A percentile compares a stretch with the other conserved stretches of the same genome.
These are phyloP conservation scores for Frankliniella fusca DNA, from an alignment of 2,888 invertebrate genomes.

Conservation along the genomic window DNA sequence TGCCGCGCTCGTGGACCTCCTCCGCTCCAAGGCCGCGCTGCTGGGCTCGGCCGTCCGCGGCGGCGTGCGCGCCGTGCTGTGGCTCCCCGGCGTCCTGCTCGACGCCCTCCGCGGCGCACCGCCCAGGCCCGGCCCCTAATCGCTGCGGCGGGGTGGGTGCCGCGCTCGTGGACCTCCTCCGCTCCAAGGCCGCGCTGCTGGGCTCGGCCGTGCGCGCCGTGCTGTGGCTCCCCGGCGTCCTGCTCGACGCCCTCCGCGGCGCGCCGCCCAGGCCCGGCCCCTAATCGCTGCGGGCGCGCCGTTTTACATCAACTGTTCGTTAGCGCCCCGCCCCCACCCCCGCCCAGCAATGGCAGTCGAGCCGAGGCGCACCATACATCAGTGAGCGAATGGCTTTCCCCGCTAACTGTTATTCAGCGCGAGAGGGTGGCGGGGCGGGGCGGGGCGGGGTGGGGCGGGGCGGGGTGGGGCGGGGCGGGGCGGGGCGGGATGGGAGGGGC, in stretches of 20 bases:
- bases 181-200: not conserved
- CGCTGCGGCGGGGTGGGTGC: not conserved
- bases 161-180: not conserved
- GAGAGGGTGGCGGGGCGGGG: too few relatives aligned
- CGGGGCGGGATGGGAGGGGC: too few relatives aligned
- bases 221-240: not conserved
- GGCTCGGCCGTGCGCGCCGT: not conserved
- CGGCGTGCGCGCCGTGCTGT: not conserved
- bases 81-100: not conserved
- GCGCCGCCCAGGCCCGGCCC: not conserved
- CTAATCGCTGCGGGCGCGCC: too few relatives aligned
- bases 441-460: too few relatives aligned
- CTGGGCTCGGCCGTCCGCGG: not conserved
- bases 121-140: not conserved
- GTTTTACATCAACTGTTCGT: too few relatives aligned
- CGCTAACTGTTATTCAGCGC: too few relatives aligned
- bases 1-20: not conserved
- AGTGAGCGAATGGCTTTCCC: too few relatives aligned
- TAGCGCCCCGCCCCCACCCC: too few relatives aligned
- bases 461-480: too few relatives aligned
- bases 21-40: not conserved
- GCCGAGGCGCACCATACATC: too few relatives aligned
- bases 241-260: not conserved
- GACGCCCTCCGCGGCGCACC: not conserved
- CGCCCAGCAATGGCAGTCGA: too few relatives aligned